Base-by-base conservation (phyloP, 2,888 invertebrate genomes). In the Cephus sareptanus region DNA sequence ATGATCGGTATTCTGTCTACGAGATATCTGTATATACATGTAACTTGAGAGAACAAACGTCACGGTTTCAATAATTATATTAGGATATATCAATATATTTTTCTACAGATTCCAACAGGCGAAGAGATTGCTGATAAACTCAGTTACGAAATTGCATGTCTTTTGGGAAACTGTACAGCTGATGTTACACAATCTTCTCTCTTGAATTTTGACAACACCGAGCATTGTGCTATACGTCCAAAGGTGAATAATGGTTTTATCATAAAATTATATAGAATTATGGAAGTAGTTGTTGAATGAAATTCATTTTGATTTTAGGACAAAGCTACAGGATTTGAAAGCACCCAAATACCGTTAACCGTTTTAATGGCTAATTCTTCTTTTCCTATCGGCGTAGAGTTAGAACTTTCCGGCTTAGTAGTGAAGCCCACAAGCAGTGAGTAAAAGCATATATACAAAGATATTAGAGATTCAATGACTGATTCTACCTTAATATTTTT, bases 401-500 rank as follows among this genome's bases (percentile, higher is more conserved):
- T 95, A 0, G 95, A 95, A 6, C 92, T 95, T 71, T 94, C 95
- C 1, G 95, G 95, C 0, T 93, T 96, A 2, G 93, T 95, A 23
- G 94, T 95, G 1, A 94, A 94, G 81, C 95, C 95, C 15, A 92
- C 94, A 69, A 93, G 94, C 87, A 95, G 95, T 95, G 90, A 92
- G 92, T 87, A 31, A 81, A 13, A 80, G 76, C 74, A 56, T 73
- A 79, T 70, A 76, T 79, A 35, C 76, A 76, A 74, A 56, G 40
- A 75, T 73, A 71, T 40, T 15, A 40, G 40, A 40, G 15, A 40
- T 23, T 40, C 15, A 15, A 40, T 1, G 6, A 40, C 15, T 40
- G 15, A 40, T 40, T 15, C 4, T 40, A 40, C 15, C 15, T 15
- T 15, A 40, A 40, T 79, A 40, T 79, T 74, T 85, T 82, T 73